These are phyloP conservation scores for Cecidostiba fungosa DNA, from an alignment of 2,888 invertebrate genomes.

Conservation along the genomic window DNA sequence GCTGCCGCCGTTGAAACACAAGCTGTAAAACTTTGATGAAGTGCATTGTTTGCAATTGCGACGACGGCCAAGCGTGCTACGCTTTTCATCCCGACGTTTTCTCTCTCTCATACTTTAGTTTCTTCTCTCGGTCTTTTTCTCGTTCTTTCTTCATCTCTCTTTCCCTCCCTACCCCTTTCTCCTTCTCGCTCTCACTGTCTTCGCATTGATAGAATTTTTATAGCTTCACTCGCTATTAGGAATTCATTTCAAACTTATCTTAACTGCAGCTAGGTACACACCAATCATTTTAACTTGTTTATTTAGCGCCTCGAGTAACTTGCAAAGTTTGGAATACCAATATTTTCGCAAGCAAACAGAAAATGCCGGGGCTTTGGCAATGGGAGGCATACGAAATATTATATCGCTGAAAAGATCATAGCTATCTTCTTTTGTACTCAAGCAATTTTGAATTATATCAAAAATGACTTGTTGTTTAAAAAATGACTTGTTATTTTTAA, in stretches of 20 bases:
- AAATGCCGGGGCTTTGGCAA: too few species aligned
- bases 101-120: constrained; percentile 8
- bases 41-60: constrained; percentile 60
- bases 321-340: not conserved
- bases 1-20: constrained; percentile 4
- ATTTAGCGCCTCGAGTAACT: not conserved
- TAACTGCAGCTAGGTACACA: not conserved
- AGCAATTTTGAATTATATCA: too few species aligned
- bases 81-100: constrained; percentile 16
- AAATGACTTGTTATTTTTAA: too few species aligned
- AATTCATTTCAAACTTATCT: constrained; percentile 43
- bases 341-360: not conserved
- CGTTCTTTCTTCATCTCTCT: constrained; percentile 8
- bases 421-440: too few species aligned
- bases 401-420: too few species aligned
- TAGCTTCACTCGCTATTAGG: constrained; percentile 15
- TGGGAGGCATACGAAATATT: too few species aligned
- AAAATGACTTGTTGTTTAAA: too few species aligned
- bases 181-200: not conserved
- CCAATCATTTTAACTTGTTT: constrained; percentile 12
- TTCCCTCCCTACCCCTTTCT: not conserved
- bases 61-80: constrained; percentile 41
- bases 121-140: constrained; percentile 1
- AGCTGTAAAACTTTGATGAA: constrained; percentile 59
- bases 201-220: constrained; percentile 47